These are phyloP conservation scores for Osmerus eperlanus DNA, from an alignment of 2,113 vertebrate genomes.

Conservation along the genomic window DNA sequence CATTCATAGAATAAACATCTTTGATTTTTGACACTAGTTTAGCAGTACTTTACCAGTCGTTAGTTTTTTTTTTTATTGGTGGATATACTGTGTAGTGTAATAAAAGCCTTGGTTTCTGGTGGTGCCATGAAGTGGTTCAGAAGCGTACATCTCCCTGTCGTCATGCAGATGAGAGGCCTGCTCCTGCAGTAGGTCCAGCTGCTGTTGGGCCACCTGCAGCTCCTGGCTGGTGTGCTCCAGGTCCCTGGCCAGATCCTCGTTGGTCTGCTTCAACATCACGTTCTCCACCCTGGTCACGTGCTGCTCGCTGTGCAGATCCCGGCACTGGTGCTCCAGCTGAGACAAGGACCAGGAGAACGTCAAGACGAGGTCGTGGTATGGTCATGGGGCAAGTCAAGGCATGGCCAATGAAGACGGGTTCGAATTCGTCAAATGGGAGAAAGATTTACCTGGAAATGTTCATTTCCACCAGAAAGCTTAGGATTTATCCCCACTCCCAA, in stretches of 20 bases:
- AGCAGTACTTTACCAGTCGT: too few species aligned
- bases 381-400: neutral
- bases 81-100: too few species aligned
- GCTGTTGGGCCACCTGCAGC: constrained; percentile 76
- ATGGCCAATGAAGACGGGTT: neutral
- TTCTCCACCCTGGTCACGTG: constrained; percentile 84
- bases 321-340: constrained; percentile 83
- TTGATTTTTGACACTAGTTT: too few species aligned
- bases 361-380: neutral
- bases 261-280: constrained; percentile 81
- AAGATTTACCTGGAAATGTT: too few species aligned
- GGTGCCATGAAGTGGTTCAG: neutral
- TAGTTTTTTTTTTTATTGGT: too few species aligned
- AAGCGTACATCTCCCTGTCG: constrained; percentile 87
- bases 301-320: constrained; percentile 82
- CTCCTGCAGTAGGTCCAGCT: constrained; percentile 80
- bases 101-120: too few species aligned
- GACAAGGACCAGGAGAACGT: neutral
- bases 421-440: neutral
- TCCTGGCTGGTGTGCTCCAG: constrained; percentile 78
- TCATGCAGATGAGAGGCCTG: constrained; percentile 77
- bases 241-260: constrained; percentile 80
- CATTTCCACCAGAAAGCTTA: too few species aligned
- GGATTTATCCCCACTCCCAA: too few species aligned
- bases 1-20: neutral